Evolutionary conservation across 2,113 vertebrate species (phyloP).

Genomic region (Bucco capensis): DNA sequence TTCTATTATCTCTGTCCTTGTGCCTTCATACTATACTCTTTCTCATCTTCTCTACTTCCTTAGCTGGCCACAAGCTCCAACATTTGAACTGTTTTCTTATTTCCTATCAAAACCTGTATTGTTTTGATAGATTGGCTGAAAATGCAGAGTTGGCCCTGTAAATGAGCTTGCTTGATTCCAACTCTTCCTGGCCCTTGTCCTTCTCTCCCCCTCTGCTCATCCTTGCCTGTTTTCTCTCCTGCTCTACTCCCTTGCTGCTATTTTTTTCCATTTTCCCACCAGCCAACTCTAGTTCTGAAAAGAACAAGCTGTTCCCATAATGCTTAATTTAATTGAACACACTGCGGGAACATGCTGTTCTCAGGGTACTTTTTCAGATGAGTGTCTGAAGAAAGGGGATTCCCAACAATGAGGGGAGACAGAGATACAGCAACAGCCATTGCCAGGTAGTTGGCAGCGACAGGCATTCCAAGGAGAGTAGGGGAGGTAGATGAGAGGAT

Average conservation of each 20-base stretch:
- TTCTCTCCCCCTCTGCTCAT: constrained; percentile 9
- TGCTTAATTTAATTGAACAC: constrained; percentile 52
- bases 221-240: constrained; percentile 40
- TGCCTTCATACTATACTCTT: not conserved
- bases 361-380: constrained; percentile 31
- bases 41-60: not conserved
- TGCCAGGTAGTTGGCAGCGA: not conserved
- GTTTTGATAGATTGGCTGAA: constrained; percentile 31
- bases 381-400: constrained; percentile 41
- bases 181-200: constrained; percentile 16
- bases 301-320: constrained; percentile 57
- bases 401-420: constrained; percentile 9
- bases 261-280: not conserved
- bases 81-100: not conserved
- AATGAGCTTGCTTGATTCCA: not conserved
- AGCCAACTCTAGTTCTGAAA: constrained; percentile 17
- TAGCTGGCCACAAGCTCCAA: not conserved
- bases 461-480: not conserved
- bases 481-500: not conserved
- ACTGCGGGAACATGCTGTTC: constrained; percentile 54
- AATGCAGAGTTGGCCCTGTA: not conserved
- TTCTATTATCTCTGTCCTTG: not conserved
- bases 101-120: constrained; percentile 24
- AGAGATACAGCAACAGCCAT: not conserved
- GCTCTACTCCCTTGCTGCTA: constrained; percentile 31